A percentile compares a stretch with the other conserved stretches of the same genome.
Evolutionary conservation across 2,888 invertebrate genomes (phyloP).

Genomic region (Pycnomerus fuliginosus): DNA sequence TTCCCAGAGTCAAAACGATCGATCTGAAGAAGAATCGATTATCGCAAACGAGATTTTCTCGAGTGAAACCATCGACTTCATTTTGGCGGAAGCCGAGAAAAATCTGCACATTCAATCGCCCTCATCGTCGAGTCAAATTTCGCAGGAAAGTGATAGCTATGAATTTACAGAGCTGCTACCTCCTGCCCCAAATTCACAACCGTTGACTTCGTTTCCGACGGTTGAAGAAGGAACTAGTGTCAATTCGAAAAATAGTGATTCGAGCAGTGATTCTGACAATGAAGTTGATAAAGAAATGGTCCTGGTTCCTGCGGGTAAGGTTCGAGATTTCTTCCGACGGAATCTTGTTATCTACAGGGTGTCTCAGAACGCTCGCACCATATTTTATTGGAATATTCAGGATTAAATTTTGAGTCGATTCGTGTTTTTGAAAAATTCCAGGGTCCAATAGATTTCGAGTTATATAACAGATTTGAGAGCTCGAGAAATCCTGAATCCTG

Average conservation of each 20-base stretch:
- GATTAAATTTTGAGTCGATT: no score
- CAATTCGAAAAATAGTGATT: conserved; percentile 3
- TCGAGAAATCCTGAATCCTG: no score
- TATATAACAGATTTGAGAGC: no score
- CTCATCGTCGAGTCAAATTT: conserved; percentile 30
- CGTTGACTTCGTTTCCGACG: conserved; percentile 11
- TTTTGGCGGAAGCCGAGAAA: conserved; percentile 41
- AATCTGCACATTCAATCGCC: conserved; percentile 42
- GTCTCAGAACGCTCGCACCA: no score
- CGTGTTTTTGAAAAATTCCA: no score
- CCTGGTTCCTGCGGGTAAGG: conserved; percentile 50
- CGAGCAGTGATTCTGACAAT: conserved; percentile 23
- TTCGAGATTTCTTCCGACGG: conserved; percentile 66
- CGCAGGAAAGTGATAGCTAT: conserved; percentile 31
- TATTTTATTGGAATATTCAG: no score
- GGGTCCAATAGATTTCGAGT: no score
- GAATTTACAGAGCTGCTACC: conserved; percentile 36
- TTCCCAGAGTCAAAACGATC: conserved; percentile 20
- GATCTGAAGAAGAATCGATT: neutral
- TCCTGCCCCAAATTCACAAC: conserved; percentile 4
- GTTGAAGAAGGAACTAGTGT: conserved; percentile 3
- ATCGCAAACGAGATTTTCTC: conserved; percentile 24
- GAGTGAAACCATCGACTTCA: conserved; percentile 41
- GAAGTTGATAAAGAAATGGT: conserved; percentile 46
- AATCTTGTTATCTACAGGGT: no score